phyloP scores from a whole-genome alignment of 2,113 vertebrate species.

The Anas platyrhynchos region DNA sequence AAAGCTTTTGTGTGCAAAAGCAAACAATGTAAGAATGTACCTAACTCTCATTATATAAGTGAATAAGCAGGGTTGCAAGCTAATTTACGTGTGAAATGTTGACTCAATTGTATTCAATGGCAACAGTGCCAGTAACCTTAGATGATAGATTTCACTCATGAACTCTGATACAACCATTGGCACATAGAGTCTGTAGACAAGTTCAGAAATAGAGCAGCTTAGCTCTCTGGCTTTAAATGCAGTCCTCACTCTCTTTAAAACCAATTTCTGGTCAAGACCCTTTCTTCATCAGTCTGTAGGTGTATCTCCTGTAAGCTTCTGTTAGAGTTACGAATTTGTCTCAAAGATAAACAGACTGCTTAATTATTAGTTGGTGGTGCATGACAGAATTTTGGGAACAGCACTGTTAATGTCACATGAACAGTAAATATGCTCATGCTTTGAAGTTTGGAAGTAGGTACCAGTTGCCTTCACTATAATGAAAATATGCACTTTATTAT shows the following conservation, averaged over 20 bases:
- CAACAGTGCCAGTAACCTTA: background rate
- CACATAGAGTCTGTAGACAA: background rate
- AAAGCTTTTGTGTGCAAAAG: background rate
- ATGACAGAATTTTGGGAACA: constrained; percentile 39
- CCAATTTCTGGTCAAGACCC: background rate
- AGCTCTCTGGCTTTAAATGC: background rate
- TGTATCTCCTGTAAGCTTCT: background rate
- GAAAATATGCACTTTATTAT: background rate
- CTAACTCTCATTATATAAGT: background rate
- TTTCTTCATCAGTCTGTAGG: background rate
- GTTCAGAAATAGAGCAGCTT: background rate
- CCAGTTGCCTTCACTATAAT: background rate
- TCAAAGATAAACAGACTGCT: constrained; percentile 45
- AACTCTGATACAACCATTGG: background rate
- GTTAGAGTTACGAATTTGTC: background rate
- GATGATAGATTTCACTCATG: background rate
- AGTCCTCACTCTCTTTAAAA: background rate
- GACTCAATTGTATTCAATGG: background rate
- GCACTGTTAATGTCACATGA: constrained; percentile 1
- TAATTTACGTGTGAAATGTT: background rate
- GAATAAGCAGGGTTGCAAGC: background rate
- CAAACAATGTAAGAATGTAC: background rate
- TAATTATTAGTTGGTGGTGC: constrained; percentile 51
- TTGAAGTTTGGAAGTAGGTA: constrained; percentile 1
- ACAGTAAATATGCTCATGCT: constrained; percentile 10